Evolutionary conservation across 2,888 invertebrate genomes (phyloP).

Genomic region (Zygothrica quintamaculata): DNA sequence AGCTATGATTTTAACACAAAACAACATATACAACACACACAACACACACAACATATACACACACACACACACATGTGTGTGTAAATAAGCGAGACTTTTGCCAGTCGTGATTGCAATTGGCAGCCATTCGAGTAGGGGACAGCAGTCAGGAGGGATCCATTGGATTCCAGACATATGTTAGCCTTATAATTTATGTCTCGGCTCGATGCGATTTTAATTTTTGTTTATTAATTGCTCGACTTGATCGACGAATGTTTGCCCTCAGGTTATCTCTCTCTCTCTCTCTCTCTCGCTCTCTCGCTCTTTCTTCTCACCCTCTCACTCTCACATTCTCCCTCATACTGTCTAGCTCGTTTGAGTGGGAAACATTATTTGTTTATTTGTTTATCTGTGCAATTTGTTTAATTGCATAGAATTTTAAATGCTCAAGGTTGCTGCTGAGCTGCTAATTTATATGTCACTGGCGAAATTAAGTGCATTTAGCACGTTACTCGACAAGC

Average conservation of each 20-base stretch:
- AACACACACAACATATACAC: conserved; percentile 20
- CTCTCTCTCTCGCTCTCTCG: neutral
- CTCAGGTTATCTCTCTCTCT: conserved; percentile 32
- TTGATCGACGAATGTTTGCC: conserved; percentile 56
- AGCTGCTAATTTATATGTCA: conserved; percentile 76
- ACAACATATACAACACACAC: conserved; percentile 19
- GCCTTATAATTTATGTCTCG: conserved; percentile 73
- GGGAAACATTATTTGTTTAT: conserved; percentile 20
- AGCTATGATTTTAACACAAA: conserved; percentile 69
- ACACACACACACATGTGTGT: conserved; percentile 15
- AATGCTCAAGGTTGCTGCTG: conserved; percentile 68
- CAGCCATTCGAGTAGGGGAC: conserved; percentile 33
- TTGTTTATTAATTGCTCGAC: conserved; percentile 74
- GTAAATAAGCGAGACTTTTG: conserved; percentile 39
- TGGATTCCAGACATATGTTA: conserved; percentile 71
- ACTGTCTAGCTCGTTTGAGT: conserved; percentile 4
- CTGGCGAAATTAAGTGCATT: conserved; percentile 79
- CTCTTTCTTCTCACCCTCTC: neutral
- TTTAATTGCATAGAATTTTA: conserved; percentile 75
- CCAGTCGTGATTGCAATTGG: conserved; percentile 78
- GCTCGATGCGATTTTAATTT: conserved; percentile 55
- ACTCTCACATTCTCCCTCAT: conserved; percentile 4
- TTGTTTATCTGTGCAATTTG: conserved; percentile 60
- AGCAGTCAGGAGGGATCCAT: conserved; percentile 12
- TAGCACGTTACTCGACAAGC: conserved; percentile 66